A percentile compares a stretch with the other conserved stretches of the same genome.
These are phyloP conservation scores for Oscheius sp. DNA, from an alignment of 1,140 invertebrate species.

Conservation along the genomic window DNA sequence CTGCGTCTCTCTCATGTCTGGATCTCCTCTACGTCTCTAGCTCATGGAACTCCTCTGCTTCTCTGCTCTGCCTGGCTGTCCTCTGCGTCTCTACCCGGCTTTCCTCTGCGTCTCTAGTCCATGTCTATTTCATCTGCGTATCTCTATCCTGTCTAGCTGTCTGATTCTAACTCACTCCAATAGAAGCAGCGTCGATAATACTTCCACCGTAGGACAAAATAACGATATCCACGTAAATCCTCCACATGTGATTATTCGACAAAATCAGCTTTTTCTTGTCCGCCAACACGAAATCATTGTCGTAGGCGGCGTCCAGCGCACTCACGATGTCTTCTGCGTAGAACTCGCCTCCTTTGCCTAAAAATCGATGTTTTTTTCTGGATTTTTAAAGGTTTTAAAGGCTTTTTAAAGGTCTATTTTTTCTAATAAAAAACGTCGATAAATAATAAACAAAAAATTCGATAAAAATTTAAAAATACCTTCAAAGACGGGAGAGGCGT, in stretches of 20 bases:
- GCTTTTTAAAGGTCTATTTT: not conserved
- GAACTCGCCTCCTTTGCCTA: slow-evolving; percentile 35
- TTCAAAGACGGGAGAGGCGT: slow-evolving; percentile 36
- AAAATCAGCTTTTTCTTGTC: slow-evolving; percentile 32
- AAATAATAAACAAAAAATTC: not conserved
- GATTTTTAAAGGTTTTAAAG: slow-evolving; percentile 1
- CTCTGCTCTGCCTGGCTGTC: no score
- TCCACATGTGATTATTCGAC: slow-evolving; percentile 31
- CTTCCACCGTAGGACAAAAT: slow-evolving; percentile 33
- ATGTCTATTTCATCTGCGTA: not conserved
- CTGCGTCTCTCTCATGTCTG: no score
- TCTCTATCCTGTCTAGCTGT: no score
- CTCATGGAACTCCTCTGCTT: no score
- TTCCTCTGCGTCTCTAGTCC: not conserved
- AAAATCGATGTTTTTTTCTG: slow-evolving; percentile 30
- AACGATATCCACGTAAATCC: slow-evolving; percentile 26
- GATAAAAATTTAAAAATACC: slow-evolving; percentile 16
- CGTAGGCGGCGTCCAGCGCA: slow-evolving; percentile 33
- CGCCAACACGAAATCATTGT: slow-evolving; percentile 29
- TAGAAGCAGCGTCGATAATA: slow-evolving; percentile 29
- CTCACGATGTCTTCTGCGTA: slow-evolving; percentile 18
- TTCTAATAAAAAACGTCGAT: not conserved
- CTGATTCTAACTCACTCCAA: slow-evolving; percentile 31
- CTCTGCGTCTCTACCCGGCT: no score
- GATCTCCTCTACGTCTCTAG: no score